These are phyloP conservation scores for Drosophila malerkotliana DNA, from an alignment of 1,140 invertebrate species.

Conservation along the genomic window DNA sequence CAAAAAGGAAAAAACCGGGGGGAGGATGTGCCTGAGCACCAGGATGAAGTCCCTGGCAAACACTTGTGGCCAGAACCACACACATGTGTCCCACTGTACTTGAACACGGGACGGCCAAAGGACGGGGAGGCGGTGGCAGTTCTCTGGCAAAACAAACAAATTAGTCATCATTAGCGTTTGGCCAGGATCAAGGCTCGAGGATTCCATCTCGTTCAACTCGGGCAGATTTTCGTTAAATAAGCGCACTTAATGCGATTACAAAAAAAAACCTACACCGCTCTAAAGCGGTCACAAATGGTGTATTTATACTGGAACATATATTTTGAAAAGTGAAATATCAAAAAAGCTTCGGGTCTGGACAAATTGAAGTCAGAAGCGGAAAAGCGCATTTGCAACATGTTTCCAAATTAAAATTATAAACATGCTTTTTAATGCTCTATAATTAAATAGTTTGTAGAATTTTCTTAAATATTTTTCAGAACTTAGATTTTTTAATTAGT, in stretches of 20 bases:
- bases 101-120: not conserved
- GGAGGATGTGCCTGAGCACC: slow-evolving; percentile 10
- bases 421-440: slow-evolving; percentile 2
- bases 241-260: slow-evolving; percentile 83
- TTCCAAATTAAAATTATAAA: slow-evolving; percentile 9
- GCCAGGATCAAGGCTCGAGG: slow-evolving; percentile 45
- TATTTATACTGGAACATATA: slow-evolving; percentile 12
- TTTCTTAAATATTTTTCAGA: not conserved
- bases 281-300: slow-evolving; percentile 24
- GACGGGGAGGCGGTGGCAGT: slow-evolving; percentile 5
- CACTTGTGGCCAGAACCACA: slow-evolving; percentile 68
- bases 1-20: not conserved
- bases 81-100: slow-evolving; percentile 66
- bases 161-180: slow-evolving; percentile 79
- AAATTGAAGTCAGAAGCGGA: slow-evolving; percentile 79
- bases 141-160: slow-evolving; percentile 74
- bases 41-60: slow-evolving; percentile 54
- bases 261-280: slow-evolving; percentile 57
- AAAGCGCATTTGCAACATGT: slow-evolving; percentile 82
- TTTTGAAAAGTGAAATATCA: slow-evolving; percentile 59
- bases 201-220: slow-evolving; percentile 30
- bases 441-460: not conserved
- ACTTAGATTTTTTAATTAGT: not conserved
- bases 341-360: slow-evolving; percentile 41
- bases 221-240: slow-evolving; percentile 82